Evolutionary conservation across 2,888 invertebrate species (phyloP), one percentile per base, ranked within the genome.

Genomic region (Fabriciana adippe): DNA sequence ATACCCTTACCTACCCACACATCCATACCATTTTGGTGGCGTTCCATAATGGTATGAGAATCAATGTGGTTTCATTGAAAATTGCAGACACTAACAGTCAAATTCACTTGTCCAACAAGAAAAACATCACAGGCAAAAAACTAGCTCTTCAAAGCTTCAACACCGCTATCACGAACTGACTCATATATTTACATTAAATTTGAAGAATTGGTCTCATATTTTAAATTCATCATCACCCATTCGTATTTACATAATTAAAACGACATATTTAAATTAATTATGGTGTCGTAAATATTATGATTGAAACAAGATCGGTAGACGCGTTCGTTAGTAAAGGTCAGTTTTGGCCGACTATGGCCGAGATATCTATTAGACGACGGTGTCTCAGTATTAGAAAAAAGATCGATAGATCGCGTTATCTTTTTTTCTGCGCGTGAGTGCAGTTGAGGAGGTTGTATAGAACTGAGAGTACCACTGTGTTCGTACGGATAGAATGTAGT

Each of bases 1-100:
- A 79, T 90, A 88, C 88, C 92, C 93, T 93, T 93, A 93, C 93
- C 93, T 93, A 93, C 93, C 93, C 93, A 93, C 90, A 93, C 93
- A 93, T 93, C 93, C 91, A 93, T 93, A 90, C 93, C 93, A 90
- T 93, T 93, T 81, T 93, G 93, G 90, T 93, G 93, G 73, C 93
- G 87, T 86, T 93, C 93, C 93, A 93, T 93, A 88, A 90, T 92
- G 91, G 90, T 92, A 91, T 90, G 86, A 81, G 76, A 74, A 75
- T 73, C 75, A 82, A 79, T 76, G 78, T 78, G 78, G 71, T 76
- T 77, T 72, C 74, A 82, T 83, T 86, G 87, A 87, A 74, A 80
- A 81, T 73, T 73, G 75, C 72, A 74, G 76, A 73, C 85, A 85
- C 86, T 77, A 75, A 76, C 76, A 64, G 76, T 70, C 73, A 72